These are phyloP conservation scores for Serinus canaria DNA, from an alignment of 2,113 vertebrate genomes.

Conservation along the genomic window DNA sequence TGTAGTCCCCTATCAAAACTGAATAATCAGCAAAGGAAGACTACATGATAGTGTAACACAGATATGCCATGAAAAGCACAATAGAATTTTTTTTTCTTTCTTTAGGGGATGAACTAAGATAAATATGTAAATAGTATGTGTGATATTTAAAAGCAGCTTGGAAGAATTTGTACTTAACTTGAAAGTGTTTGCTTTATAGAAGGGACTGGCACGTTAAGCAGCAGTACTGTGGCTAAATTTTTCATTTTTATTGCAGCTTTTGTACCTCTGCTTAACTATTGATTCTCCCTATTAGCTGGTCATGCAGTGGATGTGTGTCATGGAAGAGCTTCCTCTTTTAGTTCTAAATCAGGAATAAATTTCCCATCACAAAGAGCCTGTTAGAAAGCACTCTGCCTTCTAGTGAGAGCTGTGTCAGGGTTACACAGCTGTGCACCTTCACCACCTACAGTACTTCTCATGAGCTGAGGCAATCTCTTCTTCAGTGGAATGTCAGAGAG, in stretches of 20 bases:
- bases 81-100: neutral
- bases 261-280: neutral
- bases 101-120: neutral
- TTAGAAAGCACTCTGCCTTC: neutral
- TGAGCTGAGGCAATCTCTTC: neutral
- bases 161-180: slow-evolving; percentile 4
- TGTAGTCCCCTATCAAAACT: neutral
- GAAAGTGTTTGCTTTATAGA: neutral
- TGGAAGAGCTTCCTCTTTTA: neutral
- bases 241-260: neutral
- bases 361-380: neutral
- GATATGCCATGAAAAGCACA: slow-evolving; percentile 58
- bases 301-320: fast-evolving
- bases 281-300: neutral
- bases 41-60: slow-evolving; percentile 1
- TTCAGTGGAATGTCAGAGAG: neutral
- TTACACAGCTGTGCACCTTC: neutral
- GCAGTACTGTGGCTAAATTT: neutral
- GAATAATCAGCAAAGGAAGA: neutral
- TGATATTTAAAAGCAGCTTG: neutral
- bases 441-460: neutral
- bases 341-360: neutral
- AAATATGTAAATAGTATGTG: neutral
- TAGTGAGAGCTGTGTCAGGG: neutral
- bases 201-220: neutral